Conservation (phyloP, 2,797 vertebrate species). For the Bradypus variegatus region DNA sequence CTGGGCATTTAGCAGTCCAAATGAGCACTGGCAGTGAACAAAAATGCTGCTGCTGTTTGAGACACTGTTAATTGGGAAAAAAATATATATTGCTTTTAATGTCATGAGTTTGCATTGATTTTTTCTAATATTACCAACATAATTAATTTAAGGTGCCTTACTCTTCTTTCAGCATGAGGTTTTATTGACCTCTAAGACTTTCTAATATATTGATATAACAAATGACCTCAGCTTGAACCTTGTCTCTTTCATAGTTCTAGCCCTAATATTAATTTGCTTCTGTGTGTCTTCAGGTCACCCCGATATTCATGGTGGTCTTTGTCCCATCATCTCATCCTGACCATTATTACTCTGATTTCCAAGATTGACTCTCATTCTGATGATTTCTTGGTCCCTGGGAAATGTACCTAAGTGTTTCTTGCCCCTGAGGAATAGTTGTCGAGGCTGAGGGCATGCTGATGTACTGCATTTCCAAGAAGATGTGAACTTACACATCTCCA, state of each 20-base stretch:
- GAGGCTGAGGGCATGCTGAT: background rate
- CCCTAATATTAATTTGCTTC: background rate
- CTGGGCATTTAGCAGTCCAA: background rate
- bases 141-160: background rate
- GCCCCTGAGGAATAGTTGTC: background rate
- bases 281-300: background rate
- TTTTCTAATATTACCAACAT: background rate
- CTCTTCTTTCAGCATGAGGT: background rate
- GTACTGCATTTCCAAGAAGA: background rate
- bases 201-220: background rate
- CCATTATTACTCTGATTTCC: background rate
- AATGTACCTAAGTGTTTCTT: background rate
- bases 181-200: background rate
- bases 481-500: rapidly evolving
- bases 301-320: background rate
- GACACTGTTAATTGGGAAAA: background rate
- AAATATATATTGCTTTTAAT: background rate
- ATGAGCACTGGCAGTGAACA: background rate
- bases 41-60: background rate
- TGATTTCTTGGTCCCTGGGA: background rate
- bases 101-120: background rate
- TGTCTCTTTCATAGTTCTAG: background rate
- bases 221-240: background rate
- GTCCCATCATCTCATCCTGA: background rate
- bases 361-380: background rate